Evolutionary conservation across 2,888 invertebrate genomes (phyloP), one percentile per base, ranked within the genome.

Genomic region (Patella caerulea): DNA sequence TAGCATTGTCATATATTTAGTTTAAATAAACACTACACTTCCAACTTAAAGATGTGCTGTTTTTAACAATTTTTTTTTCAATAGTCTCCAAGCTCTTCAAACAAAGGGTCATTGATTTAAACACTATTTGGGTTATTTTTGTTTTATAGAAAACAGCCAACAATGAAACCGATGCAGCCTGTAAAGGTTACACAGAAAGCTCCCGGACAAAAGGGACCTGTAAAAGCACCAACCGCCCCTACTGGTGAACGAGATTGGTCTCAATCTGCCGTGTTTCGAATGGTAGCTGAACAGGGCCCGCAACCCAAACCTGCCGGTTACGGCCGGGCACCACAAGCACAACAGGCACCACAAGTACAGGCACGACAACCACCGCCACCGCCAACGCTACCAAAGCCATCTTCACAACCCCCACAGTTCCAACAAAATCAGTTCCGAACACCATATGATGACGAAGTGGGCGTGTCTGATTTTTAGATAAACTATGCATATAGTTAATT

Each of bases 171-270:
- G 11, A 65, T 65, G 65, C 19, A 65, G 24, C 65, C 65, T 2
- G 65, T 24, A 12, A 65, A 65, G 24, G 65, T 65, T 24, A 65
- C 55, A 3, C 73, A 76, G 74, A 34, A 71, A 24, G 59, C 34
- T 15, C 24, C 71, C 65, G 53, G 24, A 56, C 24, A 78, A 79
- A 55, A 80, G 15, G 55, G 54, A 17, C 55, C 78, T 14, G 59
- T 74, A 7, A 77, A 79, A 19, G 65, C 65, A 24, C 73, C 78
- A 56, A 72, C 56, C 19, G 75, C 71, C 73, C 71, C 77, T 45
- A 54, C 78, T 73, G 84, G 84, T 11, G 85, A 85, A 15, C 78
- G 86, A 19, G 87, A 87, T 80, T 87, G 86, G 86, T 84, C 82
- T 71, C 84, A 86, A 76, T 86, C 86, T 17, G 81, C 84, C 24